Percentiles rank a stretch among this genome's conserved stretches.
phyloP scores from a whole-genome alignment of 2,797 vertebrate genomes.

The Hirundo rustica region DNA sequence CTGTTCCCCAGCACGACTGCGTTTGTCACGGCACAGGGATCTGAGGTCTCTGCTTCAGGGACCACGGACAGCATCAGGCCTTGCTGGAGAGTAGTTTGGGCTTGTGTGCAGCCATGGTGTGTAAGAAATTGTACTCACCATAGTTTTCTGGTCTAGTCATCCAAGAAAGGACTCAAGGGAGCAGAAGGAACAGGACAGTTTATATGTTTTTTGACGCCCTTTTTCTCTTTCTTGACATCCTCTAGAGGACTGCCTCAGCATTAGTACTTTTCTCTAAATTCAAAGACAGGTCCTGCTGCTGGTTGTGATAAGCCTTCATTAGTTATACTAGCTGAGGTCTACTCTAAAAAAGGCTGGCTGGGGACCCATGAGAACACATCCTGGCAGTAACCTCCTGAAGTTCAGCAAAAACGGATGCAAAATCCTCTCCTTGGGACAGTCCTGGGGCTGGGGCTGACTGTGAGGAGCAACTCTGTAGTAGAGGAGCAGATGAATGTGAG shows the following conservation, averaged over 20 bases:
- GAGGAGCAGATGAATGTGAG: neutral
- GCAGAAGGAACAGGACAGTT: neutral
- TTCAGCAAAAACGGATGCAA: neutral
- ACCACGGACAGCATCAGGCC: neutral
- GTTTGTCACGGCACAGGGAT: neutral
- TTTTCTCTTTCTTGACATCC: neutral
- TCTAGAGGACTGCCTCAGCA: neutral
- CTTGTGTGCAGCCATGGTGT: neutral
- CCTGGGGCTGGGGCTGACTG: neutral
- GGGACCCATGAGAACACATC: neutral
- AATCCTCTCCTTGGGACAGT: neutral
- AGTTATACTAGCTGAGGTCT: neutral
- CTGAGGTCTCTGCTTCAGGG: neutral
- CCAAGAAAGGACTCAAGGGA: neutral
- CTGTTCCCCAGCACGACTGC: fast-evolving
- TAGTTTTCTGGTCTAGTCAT: neutral
- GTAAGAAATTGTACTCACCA: too few species aligned
- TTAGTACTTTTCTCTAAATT: neutral
- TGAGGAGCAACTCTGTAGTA: neutral
- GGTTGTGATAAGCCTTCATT: neutral
- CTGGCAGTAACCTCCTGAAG: neutral
- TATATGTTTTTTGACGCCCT: fast-evolving
- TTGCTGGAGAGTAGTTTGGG: fast-evolving
- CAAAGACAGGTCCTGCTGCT: neutral
- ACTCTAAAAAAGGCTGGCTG: neutral